Evolutionary conservation across 92 coral and sea anemone genomes (phyloP).

Genomic region (Scolanthus callimorphus): DNA sequence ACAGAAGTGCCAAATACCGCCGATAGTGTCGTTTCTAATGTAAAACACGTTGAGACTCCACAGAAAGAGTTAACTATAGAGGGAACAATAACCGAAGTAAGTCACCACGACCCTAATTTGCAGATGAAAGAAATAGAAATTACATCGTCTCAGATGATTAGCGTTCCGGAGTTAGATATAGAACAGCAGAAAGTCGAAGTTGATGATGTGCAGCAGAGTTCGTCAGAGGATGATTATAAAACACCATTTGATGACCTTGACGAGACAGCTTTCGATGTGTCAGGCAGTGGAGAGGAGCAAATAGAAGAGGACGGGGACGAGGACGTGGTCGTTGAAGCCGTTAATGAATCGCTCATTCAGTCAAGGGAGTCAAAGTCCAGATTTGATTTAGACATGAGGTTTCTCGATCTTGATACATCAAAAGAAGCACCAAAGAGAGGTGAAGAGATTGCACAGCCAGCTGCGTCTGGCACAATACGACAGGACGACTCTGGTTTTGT

Average conservation of each 20-base stretch:
- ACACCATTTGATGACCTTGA: conserved; percentile 36
- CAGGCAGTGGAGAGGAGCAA: background rate
- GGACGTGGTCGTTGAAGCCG: background rate
- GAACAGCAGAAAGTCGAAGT: background rate
- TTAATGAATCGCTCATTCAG: background rate
- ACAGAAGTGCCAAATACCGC: background rate
- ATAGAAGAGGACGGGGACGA: background rate
- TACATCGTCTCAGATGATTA: too few species aligned
- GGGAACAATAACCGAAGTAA: background rate
- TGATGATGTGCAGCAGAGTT: background rate
- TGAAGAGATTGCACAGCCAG: too few species aligned
- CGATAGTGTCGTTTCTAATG: background rate
- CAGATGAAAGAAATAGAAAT: background rate
- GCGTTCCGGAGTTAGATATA: background rate
- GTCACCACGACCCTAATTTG: background rate
- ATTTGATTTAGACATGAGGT: conserved; percentile 1
- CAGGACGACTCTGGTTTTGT: too few species aligned
- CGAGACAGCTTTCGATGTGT: background rate
- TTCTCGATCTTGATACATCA: background rate
- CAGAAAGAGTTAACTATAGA: background rate
- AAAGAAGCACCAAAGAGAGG: background rate
- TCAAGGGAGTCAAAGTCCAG: background rate
- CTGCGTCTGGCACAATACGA: too few species aligned
- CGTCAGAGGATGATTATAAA: background rate
- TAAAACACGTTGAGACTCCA: background rate